phyloP scores from a whole-genome alignment of 2,113 vertebrate species.

The Dasyurus viverrinus region DNA sequence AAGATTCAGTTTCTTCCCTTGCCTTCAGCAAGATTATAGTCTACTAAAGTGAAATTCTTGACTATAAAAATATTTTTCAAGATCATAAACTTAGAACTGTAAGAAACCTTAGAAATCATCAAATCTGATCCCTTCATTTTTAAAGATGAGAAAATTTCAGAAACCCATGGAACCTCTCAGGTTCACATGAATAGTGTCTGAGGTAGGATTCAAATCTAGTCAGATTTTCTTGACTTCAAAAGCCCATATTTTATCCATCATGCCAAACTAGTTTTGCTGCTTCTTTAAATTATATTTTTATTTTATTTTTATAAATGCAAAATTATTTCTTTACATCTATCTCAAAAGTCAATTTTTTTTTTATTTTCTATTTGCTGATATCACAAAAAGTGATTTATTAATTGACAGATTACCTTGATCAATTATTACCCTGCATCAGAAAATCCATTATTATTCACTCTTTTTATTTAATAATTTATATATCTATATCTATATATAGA shows the following conservation, averaged over 20 bases:
- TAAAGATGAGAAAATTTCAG: neutral
- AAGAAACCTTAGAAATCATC: neutral
- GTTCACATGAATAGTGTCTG: neutral
- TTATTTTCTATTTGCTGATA: neutral
- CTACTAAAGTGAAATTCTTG: neutral
- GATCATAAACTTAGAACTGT: neutral
- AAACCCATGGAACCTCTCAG: neutral
- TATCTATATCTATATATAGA: no score
- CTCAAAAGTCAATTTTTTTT: neutral
- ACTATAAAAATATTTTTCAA: neutral
- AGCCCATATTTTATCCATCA: neutral
- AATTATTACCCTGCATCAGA: slow-evolving; percentile 26
- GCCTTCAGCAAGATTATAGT: neutral
- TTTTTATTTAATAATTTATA: slow-evolving; percentile 66
- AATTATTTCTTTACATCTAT: neutral
- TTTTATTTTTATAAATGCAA: no score
- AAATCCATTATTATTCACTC: slow-evolving; percentile 61
- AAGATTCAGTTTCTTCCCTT: neutral
- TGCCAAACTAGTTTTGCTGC: neutral
- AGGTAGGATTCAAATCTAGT: neutral
- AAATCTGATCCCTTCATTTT: neutral
- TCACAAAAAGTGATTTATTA: neutral
- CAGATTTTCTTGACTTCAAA: neutral
- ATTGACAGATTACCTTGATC: slow-evolving; percentile 54
- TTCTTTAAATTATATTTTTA: neutral